Conservation (phyloP, 2,797 vertebrate species). For the Leptoclinus maculatus region DNA sequence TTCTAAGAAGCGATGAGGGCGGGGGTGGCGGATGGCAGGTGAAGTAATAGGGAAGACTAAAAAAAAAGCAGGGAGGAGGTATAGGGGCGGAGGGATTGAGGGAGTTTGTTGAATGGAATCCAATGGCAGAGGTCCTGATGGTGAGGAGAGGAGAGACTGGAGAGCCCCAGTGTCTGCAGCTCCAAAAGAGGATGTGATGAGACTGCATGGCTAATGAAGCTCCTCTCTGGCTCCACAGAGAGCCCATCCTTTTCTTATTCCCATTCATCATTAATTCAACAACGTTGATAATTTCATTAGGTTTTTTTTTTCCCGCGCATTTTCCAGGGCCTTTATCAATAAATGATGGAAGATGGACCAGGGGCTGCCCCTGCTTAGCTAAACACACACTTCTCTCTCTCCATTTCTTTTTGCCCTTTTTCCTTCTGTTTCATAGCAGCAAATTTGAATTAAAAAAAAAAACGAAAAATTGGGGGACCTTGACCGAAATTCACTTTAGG, state of each 20-base stretch:
- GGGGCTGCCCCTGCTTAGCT: constrained; percentile 84
- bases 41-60: constrained; percentile 30
- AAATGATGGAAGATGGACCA: constrained; percentile 93
- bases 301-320: constrained; percentile 80
- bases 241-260: constrained; percentile 95
- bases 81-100: constrained; percentile 26
- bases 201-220: constrained; percentile 97
- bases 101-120: constrained; percentile 87
- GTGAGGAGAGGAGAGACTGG: constrained; percentile 76
- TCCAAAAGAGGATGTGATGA: constrained; percentile 91
- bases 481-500: neutral
- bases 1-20: constrained; percentile 40
- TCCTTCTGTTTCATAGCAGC: constrained; percentile 37
- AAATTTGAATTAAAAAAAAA: constrained; percentile 30
- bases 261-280: constrained; percentile 99
- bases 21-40: constrained; percentile 36
- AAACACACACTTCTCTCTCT: constrained; percentile 72
- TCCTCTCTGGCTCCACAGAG: constrained; percentile 90
- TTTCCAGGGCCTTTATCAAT: constrained; percentile 92
- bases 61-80: constrained; percentile 30
- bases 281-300: constrained; percentile 99
- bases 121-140: constrained; percentile 87
- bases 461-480: neutral
- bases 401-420: constrained; percentile 29
- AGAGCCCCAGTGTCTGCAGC: constrained; percentile 84